Base-by-base conservation (phyloP, 2,888 invertebrate species). In the Pollenia angustigena region DNA sequence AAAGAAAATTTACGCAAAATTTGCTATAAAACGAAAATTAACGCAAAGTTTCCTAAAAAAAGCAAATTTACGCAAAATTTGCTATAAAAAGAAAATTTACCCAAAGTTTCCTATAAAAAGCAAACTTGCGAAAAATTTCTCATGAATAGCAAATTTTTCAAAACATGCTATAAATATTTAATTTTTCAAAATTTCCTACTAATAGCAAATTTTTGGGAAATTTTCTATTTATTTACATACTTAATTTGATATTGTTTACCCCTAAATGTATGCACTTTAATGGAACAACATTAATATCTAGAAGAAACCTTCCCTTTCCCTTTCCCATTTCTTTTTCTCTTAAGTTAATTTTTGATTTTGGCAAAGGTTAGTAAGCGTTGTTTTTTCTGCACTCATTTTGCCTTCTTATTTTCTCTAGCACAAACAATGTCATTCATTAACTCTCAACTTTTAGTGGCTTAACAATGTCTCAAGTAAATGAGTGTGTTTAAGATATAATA, bases 281-380 rank as follows among this genome's bases (percentile, higher is more conserved):
- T 18, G 1, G 16, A 16, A 2, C 1, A 1, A 16, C 10, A 11
- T 14, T 7, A n/a, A 58, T n/a, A 11, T 12, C 8, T 52, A 6
- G 11, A 18, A 10, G 48, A 18, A 16, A 9, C 2, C 42, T 16
- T 58, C 64, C 62, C 10, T 16, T 58, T 69, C 62, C 10, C 40
- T 32, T 32, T 32, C 32, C 0, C 32, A 32, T 4, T 50, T 9
- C n/a, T 16, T 44, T 11, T 14, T 18, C 18, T 42, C 23, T 66
- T 42, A 0, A 48, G 54, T 54, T 72, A 46, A 71, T 56, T 56
- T 64, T 54, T 58, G 42, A 81, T 58, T 64, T 74, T 64, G 42
- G 12, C 42, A 23, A 69, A 62, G 62, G 60, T 75, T 80, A 48
- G 12, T 60, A 68, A 23, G 23, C 2, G 69, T 23, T 64, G 16